A percentile compares a stretch with the other conserved stretches of the same genome.
These are phyloP conservation scores for Planococcus citri DNA, from an alignment of 1,140 invertebrate genomes.

Conservation along the genomic window DNA sequence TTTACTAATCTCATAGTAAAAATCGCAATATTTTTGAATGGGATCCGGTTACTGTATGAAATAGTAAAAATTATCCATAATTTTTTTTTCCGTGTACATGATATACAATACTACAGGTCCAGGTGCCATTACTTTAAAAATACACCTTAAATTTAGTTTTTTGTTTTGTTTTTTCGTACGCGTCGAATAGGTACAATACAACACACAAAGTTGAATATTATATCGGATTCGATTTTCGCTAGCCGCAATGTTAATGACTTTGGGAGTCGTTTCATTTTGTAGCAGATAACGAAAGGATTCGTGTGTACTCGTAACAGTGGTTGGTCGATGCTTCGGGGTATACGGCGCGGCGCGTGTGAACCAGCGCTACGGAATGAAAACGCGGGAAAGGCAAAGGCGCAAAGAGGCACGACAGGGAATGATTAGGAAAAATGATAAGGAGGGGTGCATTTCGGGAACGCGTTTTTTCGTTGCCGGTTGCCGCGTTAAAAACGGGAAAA, in stretches of 20 bases:
- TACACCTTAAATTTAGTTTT: too few species aligned
- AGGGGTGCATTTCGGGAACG: background rate
- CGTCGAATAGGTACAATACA: too few species aligned
- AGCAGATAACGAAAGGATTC: background rate
- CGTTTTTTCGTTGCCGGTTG: background rate
- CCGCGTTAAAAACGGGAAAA: slow-evolving; percentile 5
- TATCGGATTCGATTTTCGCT: background rate
- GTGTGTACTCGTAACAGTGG: background rate
- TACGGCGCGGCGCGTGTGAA: background rate
- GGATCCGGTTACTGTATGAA: too few species aligned
- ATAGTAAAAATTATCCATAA: too few species aligned
- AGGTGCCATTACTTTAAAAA: too few species aligned
- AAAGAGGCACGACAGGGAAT: background rate
- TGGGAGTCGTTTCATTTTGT: background rate
- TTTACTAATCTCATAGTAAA: too few species aligned
- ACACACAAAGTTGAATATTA: too few species aligned
- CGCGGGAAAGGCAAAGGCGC: background rate
- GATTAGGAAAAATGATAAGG: slow-evolving; percentile 9
- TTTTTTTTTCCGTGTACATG: too few species aligned
- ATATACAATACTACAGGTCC: too few species aligned
- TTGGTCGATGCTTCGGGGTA: background rate
- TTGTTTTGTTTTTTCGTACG: too few species aligned
- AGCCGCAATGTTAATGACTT: slow-evolving; percentile 1
- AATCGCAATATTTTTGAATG: too few species aligned
- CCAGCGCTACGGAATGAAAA: background rate